Conservation (phyloP, 2,113 vertebrate species). For the Aramus guarauna region DNA sequence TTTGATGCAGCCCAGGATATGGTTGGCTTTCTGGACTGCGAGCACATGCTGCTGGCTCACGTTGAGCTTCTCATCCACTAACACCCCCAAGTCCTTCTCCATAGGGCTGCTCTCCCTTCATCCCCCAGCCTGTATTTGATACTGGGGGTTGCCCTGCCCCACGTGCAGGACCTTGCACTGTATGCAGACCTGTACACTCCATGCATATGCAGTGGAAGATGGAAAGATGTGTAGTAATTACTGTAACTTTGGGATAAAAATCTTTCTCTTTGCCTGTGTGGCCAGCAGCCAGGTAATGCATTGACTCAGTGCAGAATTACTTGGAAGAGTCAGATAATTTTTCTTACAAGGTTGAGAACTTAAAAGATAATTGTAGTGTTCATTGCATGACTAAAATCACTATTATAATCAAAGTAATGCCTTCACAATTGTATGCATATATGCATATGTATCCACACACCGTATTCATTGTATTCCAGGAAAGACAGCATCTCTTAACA, state of each 20-base stretch:
- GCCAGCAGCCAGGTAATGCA: background rate
- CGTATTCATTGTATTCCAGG: background rate
- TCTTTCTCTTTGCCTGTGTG: background rate
- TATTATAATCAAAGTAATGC: background rate
- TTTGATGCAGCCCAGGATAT: background rate
- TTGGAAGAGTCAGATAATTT: background rate
- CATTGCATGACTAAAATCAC: background rate
- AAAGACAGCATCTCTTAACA: background rate
- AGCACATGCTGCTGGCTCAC: rapidly evolving
- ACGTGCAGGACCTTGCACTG: background rate
- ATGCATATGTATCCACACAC: background rate
- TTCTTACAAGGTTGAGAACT: background rate
- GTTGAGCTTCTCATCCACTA: background rate
- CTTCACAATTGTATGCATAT: background rate
- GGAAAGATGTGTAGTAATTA: background rate
- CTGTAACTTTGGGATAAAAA: background rate
- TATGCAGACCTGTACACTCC: background rate
- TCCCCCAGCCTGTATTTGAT: background rate
- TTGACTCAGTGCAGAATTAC: background rate
- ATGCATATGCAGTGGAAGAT: background rate
- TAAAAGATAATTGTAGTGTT: background rate
- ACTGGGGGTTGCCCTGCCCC: rapidly evolving
- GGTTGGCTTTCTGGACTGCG: background rate
- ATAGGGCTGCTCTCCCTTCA: background rate
- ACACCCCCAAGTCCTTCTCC: background rate